Percentiles rank a stretch among this genome's conserved stretches.
Evolutionary conservation across 2,797 vertebrate genomes (phyloP).

Genomic region (Sebastes goodei): DNA sequence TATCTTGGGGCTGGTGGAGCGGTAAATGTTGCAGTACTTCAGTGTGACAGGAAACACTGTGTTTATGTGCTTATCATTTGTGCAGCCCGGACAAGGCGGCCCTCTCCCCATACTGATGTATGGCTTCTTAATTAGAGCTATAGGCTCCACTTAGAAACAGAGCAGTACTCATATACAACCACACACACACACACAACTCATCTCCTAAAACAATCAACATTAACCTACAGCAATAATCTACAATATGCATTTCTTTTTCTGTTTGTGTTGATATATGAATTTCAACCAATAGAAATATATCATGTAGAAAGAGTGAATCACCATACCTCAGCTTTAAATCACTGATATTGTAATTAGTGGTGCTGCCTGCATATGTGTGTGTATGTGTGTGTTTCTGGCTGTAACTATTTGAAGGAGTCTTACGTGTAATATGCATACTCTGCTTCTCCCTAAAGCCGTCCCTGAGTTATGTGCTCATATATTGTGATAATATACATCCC

Average conservation of each 20-base stretch:
- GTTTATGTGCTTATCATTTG: slow-evolving; percentile 60
- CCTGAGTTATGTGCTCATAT: slow-evolving; percentile 69
- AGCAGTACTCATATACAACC: background rate
- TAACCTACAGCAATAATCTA: background rate
- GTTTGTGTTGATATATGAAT: slow-evolving; percentile 34
- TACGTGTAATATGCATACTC: slow-evolving; percentile 20
- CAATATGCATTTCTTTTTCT: background rate
- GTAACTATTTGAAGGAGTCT: slow-evolving; percentile 8
- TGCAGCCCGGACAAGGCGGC: slow-evolving; percentile 33
- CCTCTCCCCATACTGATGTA: slow-evolving; percentile 54
- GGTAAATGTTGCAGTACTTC: slow-evolving; percentile 69
- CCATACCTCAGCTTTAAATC: slow-evolving; percentile 24
- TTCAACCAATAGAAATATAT: slow-evolving; percentile 21
- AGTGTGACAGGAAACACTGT: slow-evolving; percentile 56
- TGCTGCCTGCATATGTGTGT: background rate
- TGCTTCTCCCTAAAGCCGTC: slow-evolving; percentile 40
- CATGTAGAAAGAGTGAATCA: slow-evolving; percentile 15
- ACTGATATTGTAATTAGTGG: slow-evolving; percentile 29
- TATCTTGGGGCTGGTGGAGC: slow-evolving; percentile 50
- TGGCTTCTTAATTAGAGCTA: slow-evolving; percentile 57
- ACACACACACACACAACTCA: background rate
- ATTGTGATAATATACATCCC: slow-evolving; percentile 49
- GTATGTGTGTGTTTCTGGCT: background rate
- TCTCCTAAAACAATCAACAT: slow-evolving; percentile 1
- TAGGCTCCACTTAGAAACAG: slow-evolving; percentile 8